Conservation (phyloP, 2,888 invertebrate species). For the Strigamia maritima region DNA sequence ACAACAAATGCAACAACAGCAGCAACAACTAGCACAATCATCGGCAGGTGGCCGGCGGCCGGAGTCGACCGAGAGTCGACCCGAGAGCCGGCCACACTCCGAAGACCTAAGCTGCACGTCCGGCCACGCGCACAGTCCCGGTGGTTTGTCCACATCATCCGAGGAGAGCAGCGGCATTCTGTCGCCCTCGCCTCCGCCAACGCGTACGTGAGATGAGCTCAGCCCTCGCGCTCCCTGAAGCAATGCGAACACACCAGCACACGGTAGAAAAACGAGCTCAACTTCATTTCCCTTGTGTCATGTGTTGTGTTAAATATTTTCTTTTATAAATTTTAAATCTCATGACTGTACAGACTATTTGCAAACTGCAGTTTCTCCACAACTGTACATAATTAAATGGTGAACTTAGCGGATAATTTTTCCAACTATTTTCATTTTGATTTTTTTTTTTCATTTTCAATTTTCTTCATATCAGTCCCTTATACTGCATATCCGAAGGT, state of each 20-base stretch:
- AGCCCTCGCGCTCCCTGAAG: slow-evolving; percentile 25
- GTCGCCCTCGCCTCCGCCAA: slow-evolving; percentile 40
- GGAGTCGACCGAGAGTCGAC: slow-evolving; percentile 41
- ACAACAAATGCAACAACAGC: slow-evolving; percentile 45
- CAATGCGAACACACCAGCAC: slow-evolving; percentile 25
- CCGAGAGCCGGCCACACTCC: slow-evolving; percentile 41
- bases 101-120: slow-evolving; percentile 44
- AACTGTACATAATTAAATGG: slow-evolving; percentile 19
- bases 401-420: not conserved
- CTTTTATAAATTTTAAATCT: not conserved
- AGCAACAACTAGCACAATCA: slow-evolving; percentile 38
- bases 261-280: slow-evolving; percentile 32
- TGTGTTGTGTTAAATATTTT: slow-evolving; percentile 14
- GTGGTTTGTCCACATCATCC: slow-evolving; percentile 44
- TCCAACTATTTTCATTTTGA: not conserved
- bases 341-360: slow-evolving; percentile 11
- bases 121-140: slow-evolving; percentile 43
- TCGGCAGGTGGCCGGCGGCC: slow-evolving; percentile 33
- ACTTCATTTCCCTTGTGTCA: slow-evolving; percentile 34
- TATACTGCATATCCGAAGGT: slow-evolving; percentile 19
- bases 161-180: slow-evolving; percentile 42
- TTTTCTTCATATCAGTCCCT: not conserved
- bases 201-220: slow-evolving; percentile 36
- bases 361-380: not conserved
- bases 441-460: not conserved